Conservation (phyloP, 2,113 vertebrate species). For the Psophia crepitans region DNA sequence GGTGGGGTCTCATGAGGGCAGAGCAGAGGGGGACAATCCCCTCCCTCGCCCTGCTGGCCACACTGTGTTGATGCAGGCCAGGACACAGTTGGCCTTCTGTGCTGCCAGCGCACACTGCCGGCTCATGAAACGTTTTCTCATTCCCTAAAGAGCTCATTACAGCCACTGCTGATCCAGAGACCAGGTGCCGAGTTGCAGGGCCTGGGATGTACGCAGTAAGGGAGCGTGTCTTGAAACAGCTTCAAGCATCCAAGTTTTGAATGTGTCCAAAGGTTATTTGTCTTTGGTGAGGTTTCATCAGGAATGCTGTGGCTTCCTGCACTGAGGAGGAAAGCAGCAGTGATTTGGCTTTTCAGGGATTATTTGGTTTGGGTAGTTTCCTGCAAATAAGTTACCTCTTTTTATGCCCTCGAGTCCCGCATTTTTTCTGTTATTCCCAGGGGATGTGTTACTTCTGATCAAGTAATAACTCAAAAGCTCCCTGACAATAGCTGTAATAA, state of each 20-base stretch:
- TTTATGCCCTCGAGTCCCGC: background rate
- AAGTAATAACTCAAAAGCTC: background rate
- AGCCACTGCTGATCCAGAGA: background rate
- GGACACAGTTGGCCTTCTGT: too few species aligned
- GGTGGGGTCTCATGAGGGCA: too few species aligned
- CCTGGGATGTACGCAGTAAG: rapidly evolving
- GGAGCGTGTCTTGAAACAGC: background rate
- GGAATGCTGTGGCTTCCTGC: background rate
- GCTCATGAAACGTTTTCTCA: too few species aligned
- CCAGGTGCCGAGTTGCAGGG: background rate
- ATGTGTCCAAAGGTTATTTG: background rate
- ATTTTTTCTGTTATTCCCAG: background rate
- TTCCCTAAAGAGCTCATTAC: background rate
- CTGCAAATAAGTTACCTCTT: background rate
- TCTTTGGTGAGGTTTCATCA: background rate
- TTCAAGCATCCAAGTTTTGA: background rate
- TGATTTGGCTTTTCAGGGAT: background rate
- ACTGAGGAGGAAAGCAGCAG: background rate
- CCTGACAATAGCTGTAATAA: background rate
- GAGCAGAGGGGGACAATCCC: too few species aligned
- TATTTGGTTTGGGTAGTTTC: background rate
- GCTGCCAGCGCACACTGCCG: too few species aligned
- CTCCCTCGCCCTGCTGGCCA: too few species aligned
- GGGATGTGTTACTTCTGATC: background rate
- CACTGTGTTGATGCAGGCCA: too few species aligned